Evolutionary conservation across 2,113 vertebrate species (phyloP).

Genomic region (Daboia siamensis): DNA sequence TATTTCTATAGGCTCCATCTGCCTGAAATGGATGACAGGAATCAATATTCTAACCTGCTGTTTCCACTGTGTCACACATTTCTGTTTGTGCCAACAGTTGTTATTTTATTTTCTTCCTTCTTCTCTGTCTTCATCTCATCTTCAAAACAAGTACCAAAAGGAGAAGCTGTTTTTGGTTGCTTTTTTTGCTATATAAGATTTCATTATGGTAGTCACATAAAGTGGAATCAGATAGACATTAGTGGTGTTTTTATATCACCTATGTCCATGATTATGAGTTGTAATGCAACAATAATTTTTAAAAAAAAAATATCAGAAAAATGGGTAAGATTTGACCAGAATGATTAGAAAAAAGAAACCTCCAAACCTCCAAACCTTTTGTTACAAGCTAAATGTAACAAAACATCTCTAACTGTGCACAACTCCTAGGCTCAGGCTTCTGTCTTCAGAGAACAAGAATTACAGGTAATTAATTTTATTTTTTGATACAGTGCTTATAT

Average conservation of each 20-base stretch:
- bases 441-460: slow-evolving; percentile 30
- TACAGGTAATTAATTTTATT: slow-evolving; percentile 18
- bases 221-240: not conserved
- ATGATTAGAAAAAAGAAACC: not conserved
- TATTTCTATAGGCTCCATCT: not conserved
- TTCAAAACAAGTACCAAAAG: not conserved
- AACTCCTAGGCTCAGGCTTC: slow-evolving; percentile 1
- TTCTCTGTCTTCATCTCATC: not conserved
- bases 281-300: not conserved
- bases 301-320: not conserved
- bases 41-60: not conserved
- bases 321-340: not conserved
- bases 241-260: not conserved
- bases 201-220: slow-evolving; percentile 5
- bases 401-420: accelerated
- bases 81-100: not conserved
- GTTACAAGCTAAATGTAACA: not conserved
- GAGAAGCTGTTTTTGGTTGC: not conserved
- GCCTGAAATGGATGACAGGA: not conserved
- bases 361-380: too few relatives aligned
- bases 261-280: slow-evolving; percentile 6
- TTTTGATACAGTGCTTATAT: not conserved
- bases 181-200: slow-evolving; percentile 16
- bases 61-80: accelerated
- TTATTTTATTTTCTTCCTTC: not conserved